phyloP scores from a whole-genome alignment of 2,888 invertebrate species.

The Pyrgus malvae region DNA sequence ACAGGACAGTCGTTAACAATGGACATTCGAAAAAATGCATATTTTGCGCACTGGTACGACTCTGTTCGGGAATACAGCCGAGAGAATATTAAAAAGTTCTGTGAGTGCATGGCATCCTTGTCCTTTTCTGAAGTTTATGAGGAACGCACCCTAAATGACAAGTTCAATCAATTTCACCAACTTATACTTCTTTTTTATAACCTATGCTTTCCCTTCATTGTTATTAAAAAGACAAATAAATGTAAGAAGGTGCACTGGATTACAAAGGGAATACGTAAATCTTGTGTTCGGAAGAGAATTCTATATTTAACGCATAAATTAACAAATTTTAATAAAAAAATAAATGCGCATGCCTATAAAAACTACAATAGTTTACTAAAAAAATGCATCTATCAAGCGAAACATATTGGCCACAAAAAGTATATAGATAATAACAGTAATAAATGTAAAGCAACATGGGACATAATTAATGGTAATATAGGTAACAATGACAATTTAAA shows the following conservation, averaged over 20 bases:
- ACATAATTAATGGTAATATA: background rate
- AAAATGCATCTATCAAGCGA: background rate
- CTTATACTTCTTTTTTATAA: background rate
- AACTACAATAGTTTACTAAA: background rate
- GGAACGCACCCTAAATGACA: background rate
- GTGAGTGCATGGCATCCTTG: background rate
- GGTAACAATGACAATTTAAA: background rate
- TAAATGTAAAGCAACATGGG: background rate
- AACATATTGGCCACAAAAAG: background rate
- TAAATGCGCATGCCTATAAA: background rate
- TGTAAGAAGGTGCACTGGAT: background rate
- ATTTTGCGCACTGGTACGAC: background rate
- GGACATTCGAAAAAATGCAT: background rate
- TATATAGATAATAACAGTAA: background rate
- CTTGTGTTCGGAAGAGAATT: background rate
- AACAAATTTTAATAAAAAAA: background rate
- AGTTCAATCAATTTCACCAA: background rate
- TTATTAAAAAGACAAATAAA: background rate
- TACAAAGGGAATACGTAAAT: background rate
- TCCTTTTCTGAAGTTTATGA: background rate
- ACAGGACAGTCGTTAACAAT: background rate
- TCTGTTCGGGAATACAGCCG: background rate
- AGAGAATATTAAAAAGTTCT: background rate
- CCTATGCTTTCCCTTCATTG: background rate
- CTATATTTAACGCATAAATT: background rate